Evolutionary conservation across 2,113 vertebrate species (phyloP), one percentile per base, ranked within the genome.

Genomic region (Gavia stellata): DNA sequence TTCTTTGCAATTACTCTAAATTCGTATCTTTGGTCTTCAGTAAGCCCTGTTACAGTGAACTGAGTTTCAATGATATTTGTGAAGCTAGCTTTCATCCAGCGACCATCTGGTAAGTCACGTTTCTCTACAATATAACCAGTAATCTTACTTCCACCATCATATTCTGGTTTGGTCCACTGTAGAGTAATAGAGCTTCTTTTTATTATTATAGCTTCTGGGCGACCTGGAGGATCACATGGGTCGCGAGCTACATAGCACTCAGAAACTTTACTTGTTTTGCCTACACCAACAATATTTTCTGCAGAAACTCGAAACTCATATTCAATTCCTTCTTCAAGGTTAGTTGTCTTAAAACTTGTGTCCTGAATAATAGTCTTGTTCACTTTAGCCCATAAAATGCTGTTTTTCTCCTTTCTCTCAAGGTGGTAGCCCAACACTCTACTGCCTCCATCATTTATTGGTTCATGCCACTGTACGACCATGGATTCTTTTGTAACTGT

Each of bases 1-100:
- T 99, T 99, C 98, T 99, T 99, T 95, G 99, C 99, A 97, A 99
- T 99, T 81, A 99, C 99, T 98, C 99, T 99, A 90, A 99, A 99
- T 97, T 99, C 99, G 15, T 99, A 99, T 97, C 99, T 99, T 91
- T 99, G 98, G 94, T 99, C 99, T 98, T 99, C 99, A 77, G 99
- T 99, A 75, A 99, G 98, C 40, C 99, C 99, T 90, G 98, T 99
- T 74, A 99, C 98, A 74, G 98, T 99, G 96, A 99, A 99, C n/a
- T 99, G 98, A 82, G 99, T 99, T 98, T 99, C 99, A 97, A 99
- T 99, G 28, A 99, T 97, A 96, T 99, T 99, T 63, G 99, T 99
- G 94, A 99, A 99, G 93, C 99, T 99, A 19, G 99, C 99, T 97
- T 99, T 99, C 97, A 98, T 99, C 99, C 99, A 99, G 53, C 99